Evolutionary conservation across 2,888 invertebrate species (phyloP).

Genomic region (Drosophila mimetica): DNA sequence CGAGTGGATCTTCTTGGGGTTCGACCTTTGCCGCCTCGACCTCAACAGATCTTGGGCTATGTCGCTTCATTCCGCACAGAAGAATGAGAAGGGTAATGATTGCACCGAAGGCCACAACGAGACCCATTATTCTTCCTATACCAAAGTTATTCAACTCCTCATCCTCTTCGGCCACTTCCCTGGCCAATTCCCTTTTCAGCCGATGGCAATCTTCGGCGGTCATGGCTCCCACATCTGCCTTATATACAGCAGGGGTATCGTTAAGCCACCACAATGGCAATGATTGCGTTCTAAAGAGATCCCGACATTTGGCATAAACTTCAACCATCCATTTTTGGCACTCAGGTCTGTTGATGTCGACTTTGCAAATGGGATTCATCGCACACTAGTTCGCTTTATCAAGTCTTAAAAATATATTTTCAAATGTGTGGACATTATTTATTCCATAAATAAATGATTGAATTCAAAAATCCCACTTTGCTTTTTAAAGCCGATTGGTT

Average conservation of each 20-base stretch:
- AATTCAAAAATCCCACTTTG: not conserved
- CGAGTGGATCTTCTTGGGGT: not conserved
- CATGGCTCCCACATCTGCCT: slow-evolving; percentile 52
- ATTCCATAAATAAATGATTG: too few relatives aligned
- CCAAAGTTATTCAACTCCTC: not conserved
- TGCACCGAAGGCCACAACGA: slow-evolving; percentile 7
- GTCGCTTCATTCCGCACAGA: slow-evolving; percentile 2
- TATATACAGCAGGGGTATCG: slow-evolving; percentile 45
- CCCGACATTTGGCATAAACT: slow-evolving; percentile 49
- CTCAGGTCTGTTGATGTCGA: slow-evolving; percentile 42
- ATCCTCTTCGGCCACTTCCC: slow-evolving; percentile 15
- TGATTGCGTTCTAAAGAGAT: slow-evolving; percentile 29
- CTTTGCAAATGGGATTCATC: slow-evolving; percentile 63
- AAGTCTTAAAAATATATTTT: too few relatives aligned
- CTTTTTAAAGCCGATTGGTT: too few relatives aligned
- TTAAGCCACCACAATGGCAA: slow-evolving; percentile 45
- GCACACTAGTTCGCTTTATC: not conserved
- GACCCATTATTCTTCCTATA: slow-evolving; percentile 7
- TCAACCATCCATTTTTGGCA: slow-evolving; percentile 64
- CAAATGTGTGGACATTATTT: too few relatives aligned
- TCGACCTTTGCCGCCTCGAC: not conserved
- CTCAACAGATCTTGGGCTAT: too few relatives aligned
- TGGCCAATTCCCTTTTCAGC: slow-evolving; percentile 48
- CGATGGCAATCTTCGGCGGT: slow-evolving; percentile 56
- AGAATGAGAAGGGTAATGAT: slow-evolving; percentile 31